Conservation (phyloP, 2,888 invertebrate genomes). For the Caradrina kadenii region DNA sequence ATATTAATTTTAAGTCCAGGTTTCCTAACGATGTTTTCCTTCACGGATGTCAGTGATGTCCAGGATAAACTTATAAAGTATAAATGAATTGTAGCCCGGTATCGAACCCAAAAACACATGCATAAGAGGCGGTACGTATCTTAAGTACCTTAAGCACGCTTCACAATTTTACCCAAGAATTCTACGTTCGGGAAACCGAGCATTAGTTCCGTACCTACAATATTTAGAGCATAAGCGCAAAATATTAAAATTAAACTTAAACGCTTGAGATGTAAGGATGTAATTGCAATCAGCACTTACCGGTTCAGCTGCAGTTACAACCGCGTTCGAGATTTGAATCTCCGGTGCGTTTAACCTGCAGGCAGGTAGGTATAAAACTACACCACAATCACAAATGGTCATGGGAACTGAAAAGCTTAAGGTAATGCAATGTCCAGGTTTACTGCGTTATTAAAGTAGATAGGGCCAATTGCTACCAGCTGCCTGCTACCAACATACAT, state of each 20-base stretch:
- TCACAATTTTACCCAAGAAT: too few relatives aligned
- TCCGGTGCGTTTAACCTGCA: slow-evolving; percentile 1
- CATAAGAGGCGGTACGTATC: too few relatives aligned
- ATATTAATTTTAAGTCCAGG: too few relatives aligned
- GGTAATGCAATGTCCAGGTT: slow-evolving; percentile 29
- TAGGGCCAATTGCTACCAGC: slow-evolving; percentile 22
- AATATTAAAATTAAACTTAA: slow-evolving; percentile 9
- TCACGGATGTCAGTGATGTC: too few relatives aligned
- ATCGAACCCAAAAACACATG: too few relatives aligned
- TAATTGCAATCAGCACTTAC: slow-evolving; percentile 5
- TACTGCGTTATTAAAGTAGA: slow-evolving; percentile 55
- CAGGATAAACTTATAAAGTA: too few relatives aligned
- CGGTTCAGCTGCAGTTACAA: not conserved
- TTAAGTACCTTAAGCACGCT: too few relatives aligned
- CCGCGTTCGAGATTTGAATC: not conserved
- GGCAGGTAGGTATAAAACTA: not conserved
- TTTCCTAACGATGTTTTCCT: too few relatives aligned
- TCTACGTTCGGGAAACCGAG: too few relatives aligned
- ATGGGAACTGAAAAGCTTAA: slow-evolving; percentile 19
- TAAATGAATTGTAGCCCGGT: too few relatives aligned
- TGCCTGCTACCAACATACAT: slow-evolving; percentile 30
- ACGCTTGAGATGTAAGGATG: not conserved
- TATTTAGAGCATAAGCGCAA: slow-evolving; percentile 8
- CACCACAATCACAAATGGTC: slow-evolving; percentile 15
- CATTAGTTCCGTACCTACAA: not conserved